Evolutionary conservation across 2,113 vertebrate species (phyloP), one percentile per base, ranked within the genome.

Genomic region (Oreochromis niloticus): DNA sequence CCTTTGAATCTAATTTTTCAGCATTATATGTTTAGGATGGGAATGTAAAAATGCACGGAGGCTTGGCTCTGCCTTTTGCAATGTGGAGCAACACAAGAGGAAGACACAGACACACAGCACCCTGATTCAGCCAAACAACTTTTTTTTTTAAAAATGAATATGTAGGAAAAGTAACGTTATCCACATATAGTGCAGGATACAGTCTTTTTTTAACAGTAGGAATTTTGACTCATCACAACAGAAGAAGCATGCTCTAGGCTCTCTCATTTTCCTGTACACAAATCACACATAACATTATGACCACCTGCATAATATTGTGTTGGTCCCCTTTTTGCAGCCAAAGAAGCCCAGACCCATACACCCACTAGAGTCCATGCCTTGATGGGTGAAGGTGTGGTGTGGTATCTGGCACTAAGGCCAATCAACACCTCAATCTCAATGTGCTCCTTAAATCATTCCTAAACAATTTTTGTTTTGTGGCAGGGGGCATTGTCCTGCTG

Each of bases 81-180:
- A 5, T 9, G 16, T 48, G 14, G 14, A 75, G 24, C 2, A 75
- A 46, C 41, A 48, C 24, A 75, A 75, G 13, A 46, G 13, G 14
- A 30, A 73, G 41, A 73, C 2, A 43, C 9, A 7, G 17, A 54
- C 17, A n/a, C 8, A 17, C 0, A 24, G 41, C 0, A 0, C 39
- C 13, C 22, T 73, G 22, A 46, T 73, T 48, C 41, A 48, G 43
- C 68, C 22, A 75, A 48, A 48, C 41, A 73, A 43, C n/a, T 16
- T 24, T 43, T 5, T 73, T 48, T 14, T 46, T 6, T 68, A n/a
- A n/a, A n/a, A 73, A 73, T 17, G 41, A 30, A 75, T 48, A 48
- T 48, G 41, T 1, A 75, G 41, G 41, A 75, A 48, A 48, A 1
- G 2, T 30, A 19, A 43, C 9, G 50, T 78, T 48, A 30, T 1